A percentile compares a stretch with the other conserved stretches of the same genome.
These are phyloP conservation scores for Drosophila setosimentum DNA, from an alignment of 2,888 invertebrate genomes.

Conservation along the genomic window DNA sequence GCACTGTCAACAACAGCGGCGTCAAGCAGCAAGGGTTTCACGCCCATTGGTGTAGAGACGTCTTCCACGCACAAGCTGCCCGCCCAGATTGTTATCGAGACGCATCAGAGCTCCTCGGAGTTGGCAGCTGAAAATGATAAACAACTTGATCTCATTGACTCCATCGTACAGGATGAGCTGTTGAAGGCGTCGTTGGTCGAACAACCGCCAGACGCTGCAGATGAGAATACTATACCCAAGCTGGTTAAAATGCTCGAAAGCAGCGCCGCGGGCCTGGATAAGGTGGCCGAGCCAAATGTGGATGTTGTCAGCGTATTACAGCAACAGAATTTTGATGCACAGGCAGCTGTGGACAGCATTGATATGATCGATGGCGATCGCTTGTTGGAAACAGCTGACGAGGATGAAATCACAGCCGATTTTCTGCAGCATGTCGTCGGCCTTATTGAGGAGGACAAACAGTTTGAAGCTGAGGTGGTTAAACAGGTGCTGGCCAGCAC, in stretches of 20 bases:
- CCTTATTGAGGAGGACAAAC: slow-evolving; percentile 88
- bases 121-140: slow-evolving; percentile 84
- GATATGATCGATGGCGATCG: slow-evolving; percentile 77
- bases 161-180: slow-evolving; percentile 84
- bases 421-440: slow-evolving; percentile 91
- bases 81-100: slow-evolving; percentile 84
- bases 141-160: slow-evolving; percentile 84
- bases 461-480: slow-evolving; percentile 90
- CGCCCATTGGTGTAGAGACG: slow-evolving; percentile 82
- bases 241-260: slow-evolving; percentile 86
- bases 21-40: slow-evolving; percentile 77
- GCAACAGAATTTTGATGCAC: slow-evolving; percentile 16
- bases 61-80: slow-evolving; percentile 83
- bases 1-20: slow-evolving; percentile 45
- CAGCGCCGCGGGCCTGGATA: slow-evolving; percentile 76
- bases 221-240: slow-evolving; percentile 85
- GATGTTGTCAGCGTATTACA: slow-evolving; percentile 10
- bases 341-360: slow-evolving; percentile 60
- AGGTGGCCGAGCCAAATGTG: slow-evolving; percentile 29
- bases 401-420: slow-evolving; percentile 89
- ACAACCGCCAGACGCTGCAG: slow-evolving; percentile 64
- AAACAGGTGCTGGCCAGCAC: slow-evolving; percentile 87
- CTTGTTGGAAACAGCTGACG: slow-evolving; percentile 86
- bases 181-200: slow-evolving; percentile 65
- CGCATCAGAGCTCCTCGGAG: slow-evolving; percentile 83